These are phyloP conservation scores for Solea solea DNA, from an alignment of 2,113 vertebrate genomes.

Conservation along the genomic window DNA sequence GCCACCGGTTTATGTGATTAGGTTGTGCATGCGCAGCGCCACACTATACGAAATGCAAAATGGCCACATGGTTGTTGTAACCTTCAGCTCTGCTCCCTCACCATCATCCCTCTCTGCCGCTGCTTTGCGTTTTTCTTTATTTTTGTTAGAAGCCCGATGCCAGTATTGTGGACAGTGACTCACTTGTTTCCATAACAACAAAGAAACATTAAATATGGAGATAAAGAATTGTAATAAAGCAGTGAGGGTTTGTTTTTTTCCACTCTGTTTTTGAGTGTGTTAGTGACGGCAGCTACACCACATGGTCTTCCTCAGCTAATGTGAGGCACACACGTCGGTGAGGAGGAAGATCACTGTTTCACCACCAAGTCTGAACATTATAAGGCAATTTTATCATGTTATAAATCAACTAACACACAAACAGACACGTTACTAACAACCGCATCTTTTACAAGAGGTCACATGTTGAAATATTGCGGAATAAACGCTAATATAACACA, in stretches of 20 bases:
- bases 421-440: too few relatives aligned
- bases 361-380: too few relatives aligned
- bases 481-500: background rate
- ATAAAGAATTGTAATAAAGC: too few relatives aligned
- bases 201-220: too few relatives aligned
- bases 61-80: slow-evolving; percentile 78
- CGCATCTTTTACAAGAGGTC: background rate
- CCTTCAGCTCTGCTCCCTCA: slow-evolving; percentile 62
- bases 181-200: too few relatives aligned
- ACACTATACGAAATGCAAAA: slow-evolving; percentile 74
- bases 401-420: background rate
- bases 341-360: background rate
- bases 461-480: too few relatives aligned
- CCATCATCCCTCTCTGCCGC: too few relatives aligned
- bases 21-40: slow-evolving; percentile 50
- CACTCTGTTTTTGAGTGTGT: background rate
- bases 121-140: slow-evolving; percentile 34
- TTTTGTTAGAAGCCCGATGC: background rate
- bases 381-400: background rate
- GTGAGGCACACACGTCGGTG: background rate
- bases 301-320: slow-evolving; percentile 50
- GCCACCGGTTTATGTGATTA: slow-evolving; percentile 4
- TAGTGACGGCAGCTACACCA: slow-evolving; percentile 39
- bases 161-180: background rate
- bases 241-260: too few relatives aligned